phyloP scores from a whole-genome alignment of 2,888 invertebrate species.

The Allacma fusca region DNA sequence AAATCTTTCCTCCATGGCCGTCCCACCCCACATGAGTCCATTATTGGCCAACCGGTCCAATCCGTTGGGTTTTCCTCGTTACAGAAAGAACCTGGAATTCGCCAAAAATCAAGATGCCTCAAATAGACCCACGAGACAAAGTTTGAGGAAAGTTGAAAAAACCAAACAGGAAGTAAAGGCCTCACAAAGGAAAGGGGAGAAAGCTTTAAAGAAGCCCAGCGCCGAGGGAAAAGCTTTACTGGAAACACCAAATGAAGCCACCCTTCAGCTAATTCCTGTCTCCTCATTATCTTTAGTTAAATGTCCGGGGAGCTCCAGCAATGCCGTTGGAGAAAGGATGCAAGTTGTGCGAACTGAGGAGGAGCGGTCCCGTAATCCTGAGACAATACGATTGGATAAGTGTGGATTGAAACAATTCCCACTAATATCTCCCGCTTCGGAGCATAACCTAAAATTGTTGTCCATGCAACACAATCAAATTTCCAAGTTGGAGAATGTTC shows the following conservation, averaged over 20 bases:
- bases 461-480: constrained; percentile 93
- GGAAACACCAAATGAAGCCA: neutral
- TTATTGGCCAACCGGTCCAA: neutral
- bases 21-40: neutral
- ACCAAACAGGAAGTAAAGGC: neutral
- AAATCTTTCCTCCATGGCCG: constrained; percentile 14
- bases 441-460: constrained; percentile 67
- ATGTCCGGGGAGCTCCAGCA: neutral
- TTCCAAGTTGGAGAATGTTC: constrained; percentile 73
- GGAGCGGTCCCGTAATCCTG: constrained; percentile 84
- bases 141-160: neutral
- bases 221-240: neutral
- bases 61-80: constrained; percentile 8
- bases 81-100: neutral
- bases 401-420: constrained; percentile 63
- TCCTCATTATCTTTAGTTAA: neutral
- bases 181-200: neutral
- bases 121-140: neutral
- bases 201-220: constrained; percentile 13
- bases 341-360: constrained; percentile 76
- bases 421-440: constrained; percentile 52
- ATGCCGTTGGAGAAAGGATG: constrained; percentile 64
- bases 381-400: constrained; percentile 87
- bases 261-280: constrained; percentile 17
- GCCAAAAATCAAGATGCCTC: neutral